Evolutionary conservation across 2,888 invertebrate species (phyloP), one percentile per base, ranked within the genome.

Genomic region (Andrena praecox): DNA sequence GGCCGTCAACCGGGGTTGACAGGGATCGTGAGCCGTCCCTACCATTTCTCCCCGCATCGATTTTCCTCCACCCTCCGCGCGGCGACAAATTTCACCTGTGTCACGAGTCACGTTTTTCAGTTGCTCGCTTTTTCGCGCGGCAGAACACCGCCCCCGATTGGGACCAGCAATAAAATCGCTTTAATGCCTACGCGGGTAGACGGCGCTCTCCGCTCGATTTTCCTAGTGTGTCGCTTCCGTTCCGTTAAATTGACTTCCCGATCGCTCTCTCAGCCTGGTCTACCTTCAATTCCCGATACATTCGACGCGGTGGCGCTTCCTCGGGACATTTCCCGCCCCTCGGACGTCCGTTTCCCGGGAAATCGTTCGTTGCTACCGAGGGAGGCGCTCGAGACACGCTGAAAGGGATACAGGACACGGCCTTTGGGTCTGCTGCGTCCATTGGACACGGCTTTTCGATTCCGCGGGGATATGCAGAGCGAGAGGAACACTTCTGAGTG

Each of bases 81-180:
- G 56, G 67, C 54, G 74, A 77, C 77, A 59, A 83, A 71, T 71
- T 72, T 72, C 80, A 64, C 48, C 67, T 52, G 33, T 64, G 66
- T 63, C 81, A 80, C 60, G 74, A 75, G 35, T 67, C 82, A 56
- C 72, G 80, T 72, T 76, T 71, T 48, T 31, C 6, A 60, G 66
- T 62, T 54, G 56, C 10, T 56, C 42, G 42, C 42, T 42, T 42
- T 42, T 59, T 50, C 20, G 59, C 27, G 16, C 42, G 60, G 20
- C 20, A 10, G 67, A 52, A 54, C 62, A 48, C 29, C 71, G 31
- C n/a, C 33, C 29, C 66, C 70, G 73, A 78, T 84, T 64, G 72
- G 71, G 56, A 67, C 72, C 66, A 63, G 78, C 70, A 75, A 80
- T 78, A 77, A 84, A 84, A 78, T 83, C 84, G 75, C 52, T 72